Evolutionary conservation across 1,140 invertebrate species (phyloP).

Genomic region (Drepana arcuata): DNA sequence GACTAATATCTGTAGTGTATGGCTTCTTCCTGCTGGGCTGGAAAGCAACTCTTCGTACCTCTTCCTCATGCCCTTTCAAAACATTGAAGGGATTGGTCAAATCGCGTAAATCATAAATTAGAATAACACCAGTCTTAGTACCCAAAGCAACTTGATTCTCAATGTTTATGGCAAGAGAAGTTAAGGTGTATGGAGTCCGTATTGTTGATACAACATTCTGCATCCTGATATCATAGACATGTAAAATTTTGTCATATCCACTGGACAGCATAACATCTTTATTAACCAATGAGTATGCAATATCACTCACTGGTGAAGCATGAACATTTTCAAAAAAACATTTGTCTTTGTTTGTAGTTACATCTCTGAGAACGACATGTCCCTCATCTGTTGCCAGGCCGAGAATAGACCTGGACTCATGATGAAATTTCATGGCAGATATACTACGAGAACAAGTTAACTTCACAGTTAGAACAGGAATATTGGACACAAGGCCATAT

Average conservation of each 20-base stretch:
- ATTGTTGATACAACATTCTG: conserved; percentile 58
- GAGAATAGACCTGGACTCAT: conserved; percentile 53
- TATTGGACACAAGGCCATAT: conserved; percentile 59
- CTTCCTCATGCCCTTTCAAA: conserved; percentile 51
- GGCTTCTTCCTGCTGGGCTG: conserved; percentile 48
- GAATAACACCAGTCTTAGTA: conserved; percentile 49
- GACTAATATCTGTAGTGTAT: conserved; percentile 46
- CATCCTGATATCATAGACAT: conserved; percentile 60
- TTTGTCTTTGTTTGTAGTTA: conserved; percentile 64
- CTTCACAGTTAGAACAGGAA: conserved; percentile 54
- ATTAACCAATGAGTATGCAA: conserved; percentile 61
- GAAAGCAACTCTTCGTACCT: conserved; percentile 51
- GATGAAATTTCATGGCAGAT: conserved; percentile 64
- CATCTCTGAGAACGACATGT: conserved; percentile 56
- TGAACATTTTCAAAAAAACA: conserved; percentile 61
- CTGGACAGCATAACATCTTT: conserved; percentile 60
- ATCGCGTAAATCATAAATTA: conserved; percentile 64
- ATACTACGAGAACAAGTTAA: conserved; percentile 55
- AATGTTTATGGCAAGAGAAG: conserved; percentile 53
- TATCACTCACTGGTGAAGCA: conserved; percentile 61
- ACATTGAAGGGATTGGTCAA: conserved; percentile 42
- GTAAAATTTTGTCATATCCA: conserved; percentile 63
- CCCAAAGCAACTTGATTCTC: conserved; percentile 60
- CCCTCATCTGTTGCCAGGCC: conserved; percentile 66
- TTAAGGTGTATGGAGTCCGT: conserved; percentile 49